Evolutionary conservation across 2,888 invertebrate species (phyloP).

Genomic region (Julus scandinavius): DNA sequence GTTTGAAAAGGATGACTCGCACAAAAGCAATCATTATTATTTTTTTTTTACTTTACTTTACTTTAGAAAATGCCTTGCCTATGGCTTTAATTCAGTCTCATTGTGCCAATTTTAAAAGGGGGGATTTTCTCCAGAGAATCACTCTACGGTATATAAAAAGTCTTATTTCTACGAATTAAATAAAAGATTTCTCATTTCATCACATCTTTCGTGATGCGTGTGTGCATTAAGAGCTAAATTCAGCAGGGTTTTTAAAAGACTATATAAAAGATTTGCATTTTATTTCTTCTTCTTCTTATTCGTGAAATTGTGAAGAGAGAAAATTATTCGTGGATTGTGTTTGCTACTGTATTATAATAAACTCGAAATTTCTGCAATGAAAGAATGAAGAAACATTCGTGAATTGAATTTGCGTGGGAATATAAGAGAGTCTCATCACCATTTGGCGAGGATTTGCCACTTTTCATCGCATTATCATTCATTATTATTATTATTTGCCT

Average conservation of each 20-base stretch:
- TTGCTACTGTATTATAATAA: background rate
- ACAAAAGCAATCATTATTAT: constrained; percentile 32
- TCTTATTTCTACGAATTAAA: constrained; percentile 43
- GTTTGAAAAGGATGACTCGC: background rate
- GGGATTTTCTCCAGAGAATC: constrained; percentile 3
- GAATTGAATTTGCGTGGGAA: background rate
- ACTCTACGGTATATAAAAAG: background rate
- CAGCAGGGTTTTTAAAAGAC: background rate
- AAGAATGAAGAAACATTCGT: background rate
- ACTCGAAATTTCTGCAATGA: background rate
- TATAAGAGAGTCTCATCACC: constrained; percentile 16
- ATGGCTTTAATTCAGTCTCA: constrained; percentile 26
- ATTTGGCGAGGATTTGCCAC: constrained; percentile 15
- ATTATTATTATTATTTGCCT: background rate
- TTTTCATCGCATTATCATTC: background rate
- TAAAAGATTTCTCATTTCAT: constrained; percentile 33
- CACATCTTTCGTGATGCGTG: background rate
- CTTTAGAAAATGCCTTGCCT: background rate
- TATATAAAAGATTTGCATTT: constrained; percentile 46
- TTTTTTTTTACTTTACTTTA: background rate
- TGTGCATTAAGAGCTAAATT: constrained; percentile 35
- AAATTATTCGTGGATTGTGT: constrained; percentile 22
- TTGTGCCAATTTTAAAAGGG: constrained; percentile 19
- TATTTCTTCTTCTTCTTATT: background rate
- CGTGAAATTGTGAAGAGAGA: background rate